phyloP scores from a whole-genome alignment of 2,797 vertebrate genomes.

The Myotis planiceps region DNA sequence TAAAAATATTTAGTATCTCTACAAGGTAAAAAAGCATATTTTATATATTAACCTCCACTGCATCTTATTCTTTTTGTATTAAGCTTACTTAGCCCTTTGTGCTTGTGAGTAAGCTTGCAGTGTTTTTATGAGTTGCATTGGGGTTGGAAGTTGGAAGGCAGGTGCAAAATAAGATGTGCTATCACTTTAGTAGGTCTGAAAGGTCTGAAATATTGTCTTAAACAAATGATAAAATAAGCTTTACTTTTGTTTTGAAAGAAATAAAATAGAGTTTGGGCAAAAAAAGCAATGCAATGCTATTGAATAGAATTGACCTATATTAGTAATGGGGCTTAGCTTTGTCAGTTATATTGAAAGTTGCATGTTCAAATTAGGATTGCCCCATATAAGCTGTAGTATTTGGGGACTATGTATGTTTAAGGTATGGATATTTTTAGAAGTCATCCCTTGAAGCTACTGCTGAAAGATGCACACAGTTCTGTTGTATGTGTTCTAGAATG shows the following conservation, averaged over 20 bases:
- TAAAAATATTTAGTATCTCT: neutral
- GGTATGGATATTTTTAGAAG: neutral
- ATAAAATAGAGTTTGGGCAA: neutral
- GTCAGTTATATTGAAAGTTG: neutral
- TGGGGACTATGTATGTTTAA: neutral
- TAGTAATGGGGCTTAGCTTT: neutral
- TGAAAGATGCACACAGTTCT: neutral
- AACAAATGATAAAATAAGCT: neutral
- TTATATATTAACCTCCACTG: neutral
- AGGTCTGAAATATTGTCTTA: neutral
- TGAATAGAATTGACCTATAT: neutral
- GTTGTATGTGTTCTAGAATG: neutral
- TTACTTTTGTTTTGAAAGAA: neutral
- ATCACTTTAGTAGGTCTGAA: neutral
- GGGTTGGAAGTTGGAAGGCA: neutral
- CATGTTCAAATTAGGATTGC: neutral
- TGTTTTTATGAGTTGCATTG: neutral
- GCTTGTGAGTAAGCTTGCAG: neutral
- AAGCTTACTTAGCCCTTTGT: neutral
- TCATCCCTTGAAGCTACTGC: neutral
- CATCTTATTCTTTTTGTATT: neutral
- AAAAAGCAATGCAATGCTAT: neutral
- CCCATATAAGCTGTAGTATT: neutral
- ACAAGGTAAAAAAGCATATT: neutral
- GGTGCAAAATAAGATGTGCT: neutral